Conservation (phyloP, 2,113 vertebrate species). For the Actinemys pallida region DNA sequence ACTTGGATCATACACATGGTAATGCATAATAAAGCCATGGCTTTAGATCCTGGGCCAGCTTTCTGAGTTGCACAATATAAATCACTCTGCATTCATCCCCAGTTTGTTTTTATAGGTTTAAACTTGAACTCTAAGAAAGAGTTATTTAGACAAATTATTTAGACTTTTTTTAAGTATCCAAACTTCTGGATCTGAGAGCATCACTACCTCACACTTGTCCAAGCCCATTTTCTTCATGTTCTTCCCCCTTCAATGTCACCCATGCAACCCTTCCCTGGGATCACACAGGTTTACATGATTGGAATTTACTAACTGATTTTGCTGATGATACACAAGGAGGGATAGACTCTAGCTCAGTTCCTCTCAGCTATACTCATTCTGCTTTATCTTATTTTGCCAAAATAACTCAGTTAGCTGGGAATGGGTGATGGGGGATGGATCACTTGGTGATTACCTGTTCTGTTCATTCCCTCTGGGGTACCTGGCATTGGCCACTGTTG, state of each 20-base stretch:
- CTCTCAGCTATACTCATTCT: background rate
- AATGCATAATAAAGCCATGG: background rate
- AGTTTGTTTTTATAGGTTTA: accelerated
- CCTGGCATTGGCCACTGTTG: too few relatives aligned
- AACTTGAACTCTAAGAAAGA: background rate
- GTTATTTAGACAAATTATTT: background rate
- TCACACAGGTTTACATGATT: background rate
- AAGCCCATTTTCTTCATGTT: background rate
- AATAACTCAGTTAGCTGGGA: background rate
- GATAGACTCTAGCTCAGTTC: background rate
- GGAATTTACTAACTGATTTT: background rate
- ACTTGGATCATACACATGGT: background rate
- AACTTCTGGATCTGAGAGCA: background rate
- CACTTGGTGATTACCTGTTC: too few relatives aligned
- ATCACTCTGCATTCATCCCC: background rate
- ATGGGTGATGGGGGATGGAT: too few relatives aligned
- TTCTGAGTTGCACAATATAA: accelerated
- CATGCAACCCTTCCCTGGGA: background rate
- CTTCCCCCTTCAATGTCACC: background rate
- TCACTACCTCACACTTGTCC: background rate
- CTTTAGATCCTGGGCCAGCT: background rate
- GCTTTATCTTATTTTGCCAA: background rate
- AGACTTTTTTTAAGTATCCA: background rate
- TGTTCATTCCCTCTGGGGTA: too few relatives aligned
- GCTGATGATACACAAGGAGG: background rate